Conservation (phyloP, 2,888 invertebrate genomes). For the Saturnia pavonia region DNA sequence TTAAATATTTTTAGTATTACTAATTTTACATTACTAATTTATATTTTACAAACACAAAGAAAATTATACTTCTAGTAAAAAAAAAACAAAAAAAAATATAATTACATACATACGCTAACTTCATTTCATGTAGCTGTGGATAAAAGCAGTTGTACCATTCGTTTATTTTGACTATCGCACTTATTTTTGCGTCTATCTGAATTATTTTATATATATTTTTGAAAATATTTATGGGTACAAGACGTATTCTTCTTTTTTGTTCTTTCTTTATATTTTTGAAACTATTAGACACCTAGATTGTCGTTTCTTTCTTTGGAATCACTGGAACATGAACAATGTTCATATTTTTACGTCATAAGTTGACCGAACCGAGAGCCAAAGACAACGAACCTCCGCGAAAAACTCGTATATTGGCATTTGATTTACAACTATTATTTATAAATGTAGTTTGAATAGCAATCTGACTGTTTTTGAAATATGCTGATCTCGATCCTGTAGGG, state of each 20-base stretch:
- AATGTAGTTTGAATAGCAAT: slow-evolving; percentile 11
- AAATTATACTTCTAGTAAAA: no score
- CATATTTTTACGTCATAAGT: slow-evolving; percentile 42
- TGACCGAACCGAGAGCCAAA: slow-evolving; percentile 37
- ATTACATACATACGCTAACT: no score
- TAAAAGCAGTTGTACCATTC: no score
- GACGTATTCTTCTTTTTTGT: no score
- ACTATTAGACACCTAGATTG: slow-evolving; percentile 24
- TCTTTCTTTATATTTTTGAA: slow-evolving; percentile 25
- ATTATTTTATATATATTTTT: slow-evolving; percentile 17
- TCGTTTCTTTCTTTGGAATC: slow-evolving; percentile 32
- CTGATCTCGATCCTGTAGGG: slow-evolving; percentile 5
- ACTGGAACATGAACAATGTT: slow-evolving; percentile 36
- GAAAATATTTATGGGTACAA: neutral
- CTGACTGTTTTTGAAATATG: neutral
- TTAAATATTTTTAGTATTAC: no score
- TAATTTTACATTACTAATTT: no score
- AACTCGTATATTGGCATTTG: slow-evolving; percentile 43
- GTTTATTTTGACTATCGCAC: no score
- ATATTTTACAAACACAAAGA: no score
- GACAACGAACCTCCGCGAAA: slow-evolving; percentile 33
- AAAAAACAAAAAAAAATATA: no score
- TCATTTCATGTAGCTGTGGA: no score
- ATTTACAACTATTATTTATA: slow-evolving; percentile 36
- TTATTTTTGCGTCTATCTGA: neutral